These are phyloP conservation scores for Nebria brevicollis DNA, from an alignment of 2,888 invertebrate species.

Conservation along the genomic window DNA sequence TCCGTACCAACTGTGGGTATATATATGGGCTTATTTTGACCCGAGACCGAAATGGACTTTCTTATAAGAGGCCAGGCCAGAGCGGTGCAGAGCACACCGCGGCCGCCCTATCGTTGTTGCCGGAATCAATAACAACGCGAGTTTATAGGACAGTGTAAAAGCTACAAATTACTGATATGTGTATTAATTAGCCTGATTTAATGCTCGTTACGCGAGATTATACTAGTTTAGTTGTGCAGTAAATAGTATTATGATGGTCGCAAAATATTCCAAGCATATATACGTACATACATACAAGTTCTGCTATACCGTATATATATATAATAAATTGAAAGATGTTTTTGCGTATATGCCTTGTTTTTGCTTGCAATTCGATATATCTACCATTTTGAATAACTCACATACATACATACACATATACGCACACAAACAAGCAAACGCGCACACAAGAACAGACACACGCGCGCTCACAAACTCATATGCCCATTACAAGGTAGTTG, in stretches of 20 bases:
- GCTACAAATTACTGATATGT: slow-evolving; percentile 42
- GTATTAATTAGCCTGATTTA: slow-evolving; percentile 46
- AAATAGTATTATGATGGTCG: not conserved
- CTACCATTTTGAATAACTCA: not conserved
- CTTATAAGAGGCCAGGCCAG: not conserved
- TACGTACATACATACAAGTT: too few species aligned
- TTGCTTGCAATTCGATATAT: not conserved
- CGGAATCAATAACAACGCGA: not conserved
- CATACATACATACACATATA: too few species aligned
- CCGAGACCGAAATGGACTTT: not conserved
- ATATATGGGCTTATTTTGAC: not conserved
- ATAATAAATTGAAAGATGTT: not conserved
- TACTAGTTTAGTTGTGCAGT: slow-evolving; percentile 34
- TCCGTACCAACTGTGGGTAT: not conserved
- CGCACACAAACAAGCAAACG: too few species aligned
- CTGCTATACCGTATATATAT: not conserved
- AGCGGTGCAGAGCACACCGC: not conserved
- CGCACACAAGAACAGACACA: too few species aligned
- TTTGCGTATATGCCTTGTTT: not conserved
- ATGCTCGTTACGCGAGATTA: slow-evolving; percentile 38
- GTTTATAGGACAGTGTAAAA: not conserved
- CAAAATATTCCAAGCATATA: not conserved
- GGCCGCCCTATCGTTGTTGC: not conserved
- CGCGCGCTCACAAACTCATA: too few species aligned
- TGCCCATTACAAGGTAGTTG: too few species aligned